Evolutionary conservation across 2,113 vertebrate genomes (phyloP).

Genomic region (Mobula hypostoma): DNA sequence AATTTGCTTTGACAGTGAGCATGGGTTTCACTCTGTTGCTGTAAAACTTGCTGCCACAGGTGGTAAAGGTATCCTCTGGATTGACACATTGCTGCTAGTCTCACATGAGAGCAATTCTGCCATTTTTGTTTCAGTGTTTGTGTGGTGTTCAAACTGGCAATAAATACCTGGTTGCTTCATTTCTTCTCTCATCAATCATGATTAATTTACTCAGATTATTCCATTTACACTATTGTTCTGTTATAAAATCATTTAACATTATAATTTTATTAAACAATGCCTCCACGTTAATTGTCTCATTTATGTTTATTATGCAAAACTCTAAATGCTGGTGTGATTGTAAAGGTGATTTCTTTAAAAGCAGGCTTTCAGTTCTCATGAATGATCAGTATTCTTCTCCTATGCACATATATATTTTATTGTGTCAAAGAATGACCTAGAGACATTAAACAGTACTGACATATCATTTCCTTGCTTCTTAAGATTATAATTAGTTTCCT

Average conservation of each 20-base stretch:
- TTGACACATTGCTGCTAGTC: neutral
- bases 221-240: neutral
- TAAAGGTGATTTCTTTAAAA: constrained; percentile 32
- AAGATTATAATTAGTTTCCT: neutral
- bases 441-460: neutral
- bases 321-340: neutral
- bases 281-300: constrained; percentile 17
- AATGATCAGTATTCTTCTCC: neutral
- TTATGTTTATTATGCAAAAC: constrained; percentile 8
- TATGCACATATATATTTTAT: neutral
- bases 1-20: neutral
- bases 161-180: neutral
- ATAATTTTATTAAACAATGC: neutral
- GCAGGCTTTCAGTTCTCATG: neutral
- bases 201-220: neutral
- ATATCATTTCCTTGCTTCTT: neutral
- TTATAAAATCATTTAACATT: neutral
- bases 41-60: neutral
- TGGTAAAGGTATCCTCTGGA: neutral
- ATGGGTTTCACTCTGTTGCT: neutral
- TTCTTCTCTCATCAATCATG: neutral
- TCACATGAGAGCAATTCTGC: neutral
- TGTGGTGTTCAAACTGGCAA: neutral
- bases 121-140: neutral
- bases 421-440: neutral